phyloP scores from a whole-genome alignment of 1,140 invertebrate genomes.

The Acyrthosiphon pisum region DNA sequence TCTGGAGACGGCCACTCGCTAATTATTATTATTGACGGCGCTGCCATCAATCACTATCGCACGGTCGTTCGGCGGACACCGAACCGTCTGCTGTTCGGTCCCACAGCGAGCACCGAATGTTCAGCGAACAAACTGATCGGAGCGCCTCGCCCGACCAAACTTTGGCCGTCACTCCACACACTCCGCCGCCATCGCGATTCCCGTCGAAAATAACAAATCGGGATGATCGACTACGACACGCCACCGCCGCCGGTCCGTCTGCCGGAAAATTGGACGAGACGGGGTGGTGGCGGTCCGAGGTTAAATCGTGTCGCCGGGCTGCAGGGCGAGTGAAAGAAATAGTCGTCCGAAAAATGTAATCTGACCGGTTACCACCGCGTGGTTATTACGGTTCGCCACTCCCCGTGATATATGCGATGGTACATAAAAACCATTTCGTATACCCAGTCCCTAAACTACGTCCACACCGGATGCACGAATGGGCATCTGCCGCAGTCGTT shows the following conservation, averaged over 20 bases:
- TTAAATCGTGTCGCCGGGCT: not conserved
- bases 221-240: not conserved
- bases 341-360: not conserved
- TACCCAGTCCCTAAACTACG: not conserved
- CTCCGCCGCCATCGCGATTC: too few relatives aligned
- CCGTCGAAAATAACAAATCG: not conserved
- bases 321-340: not conserved
- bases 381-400: not conserved
- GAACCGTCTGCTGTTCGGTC: not conserved
- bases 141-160: not conserved
- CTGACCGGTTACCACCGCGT: not conserved
- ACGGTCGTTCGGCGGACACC: not conserved
- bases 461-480: not conserved
- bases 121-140: not conserved
- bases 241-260: too few relatives aligned
- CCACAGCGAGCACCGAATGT: too few relatives aligned
- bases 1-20: not conserved
- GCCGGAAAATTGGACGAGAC: too few relatives aligned
- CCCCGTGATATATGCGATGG: not conserved
- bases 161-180: not conserved
- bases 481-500: not conserved
- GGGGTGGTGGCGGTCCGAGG: too few relatives aligned
- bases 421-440: not conserved
- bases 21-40: not conserved
- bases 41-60: not conserved